Evolutionary conservation across 2,888 invertebrate species (phyloP).

Genomic region (Agriotes lineatus): DNA sequence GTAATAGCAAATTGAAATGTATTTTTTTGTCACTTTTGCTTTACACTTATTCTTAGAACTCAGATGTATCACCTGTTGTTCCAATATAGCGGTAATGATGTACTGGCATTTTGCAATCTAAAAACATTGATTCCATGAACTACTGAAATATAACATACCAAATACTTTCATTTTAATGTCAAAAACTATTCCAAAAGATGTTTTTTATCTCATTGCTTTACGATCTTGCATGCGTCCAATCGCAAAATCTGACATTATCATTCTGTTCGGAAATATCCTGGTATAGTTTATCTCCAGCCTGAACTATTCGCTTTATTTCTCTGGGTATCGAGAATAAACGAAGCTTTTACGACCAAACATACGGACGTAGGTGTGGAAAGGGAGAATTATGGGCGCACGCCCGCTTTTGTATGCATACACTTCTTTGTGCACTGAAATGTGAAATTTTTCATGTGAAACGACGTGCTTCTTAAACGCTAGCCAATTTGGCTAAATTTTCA

Average conservation of each 20-base stretch:
- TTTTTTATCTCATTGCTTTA: too few species aligned
- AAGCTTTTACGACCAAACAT: not conserved
- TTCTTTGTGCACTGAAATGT: slow-evolving; percentile 13
- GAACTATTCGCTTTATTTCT: not conserved
- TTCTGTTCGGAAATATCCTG: not conserved
- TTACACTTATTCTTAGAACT: too few species aligned
- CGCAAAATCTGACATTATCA: not conserved
- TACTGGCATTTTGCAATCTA: too few species aligned
- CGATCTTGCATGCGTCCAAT: not conserved
- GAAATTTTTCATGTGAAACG: slow-evolving; percentile 3
- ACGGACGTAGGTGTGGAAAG: not conserved
- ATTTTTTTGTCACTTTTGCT: too few species aligned
- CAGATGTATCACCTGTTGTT: too few species aligned
- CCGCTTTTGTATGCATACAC: not conserved
- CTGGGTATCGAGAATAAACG: not conserved
- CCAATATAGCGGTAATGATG: too few species aligned
- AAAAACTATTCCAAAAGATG: too few species aligned
- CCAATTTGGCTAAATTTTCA: not conserved
- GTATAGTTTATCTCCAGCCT: not conserved
- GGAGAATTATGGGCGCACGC: not conserved
- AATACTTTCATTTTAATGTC: too few species aligned
- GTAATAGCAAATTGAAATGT: too few species aligned
- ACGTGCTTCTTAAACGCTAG: not conserved
- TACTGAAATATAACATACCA: too few species aligned
- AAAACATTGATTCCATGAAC: too few species aligned